phyloP scores from a whole-genome alignment of 2,113 vertebrate species.

The Phoxinus phoxinus region DNA sequence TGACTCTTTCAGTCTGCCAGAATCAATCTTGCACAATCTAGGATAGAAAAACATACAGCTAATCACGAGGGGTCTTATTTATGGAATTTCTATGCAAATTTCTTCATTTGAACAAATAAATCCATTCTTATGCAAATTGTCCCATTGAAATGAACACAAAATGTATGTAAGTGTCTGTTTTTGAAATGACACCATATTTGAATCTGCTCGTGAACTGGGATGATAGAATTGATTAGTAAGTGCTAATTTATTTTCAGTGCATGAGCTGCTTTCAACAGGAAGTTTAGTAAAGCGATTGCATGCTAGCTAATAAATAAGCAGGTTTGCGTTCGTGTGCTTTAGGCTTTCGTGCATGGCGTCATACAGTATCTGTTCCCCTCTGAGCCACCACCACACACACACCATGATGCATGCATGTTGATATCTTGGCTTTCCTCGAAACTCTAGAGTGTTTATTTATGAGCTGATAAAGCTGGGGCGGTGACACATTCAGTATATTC shows the following conservation, averaged over 20 bases:
- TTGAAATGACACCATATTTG: background rate
- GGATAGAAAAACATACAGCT: background rate
- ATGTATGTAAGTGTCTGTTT: background rate
- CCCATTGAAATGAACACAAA: background rate
- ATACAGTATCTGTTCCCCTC: background rate
- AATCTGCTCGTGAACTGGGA: background rate
- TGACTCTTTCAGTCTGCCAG: background rate
- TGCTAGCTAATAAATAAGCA: background rate
- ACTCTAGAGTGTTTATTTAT: constrained; percentile 15
- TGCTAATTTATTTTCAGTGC: background rate
- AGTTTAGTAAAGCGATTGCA: background rate
- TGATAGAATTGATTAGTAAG: background rate
- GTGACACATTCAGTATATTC: background rate
- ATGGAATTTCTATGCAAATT: background rate
- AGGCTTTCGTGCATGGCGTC: background rate
- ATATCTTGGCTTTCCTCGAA: background rate
- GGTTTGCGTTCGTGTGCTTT: background rate
- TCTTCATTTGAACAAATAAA: background rate
- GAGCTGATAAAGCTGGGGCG: background rate
- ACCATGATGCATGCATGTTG: background rate
- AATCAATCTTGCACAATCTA: background rate
- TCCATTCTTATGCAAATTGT: background rate
- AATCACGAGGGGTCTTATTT: background rate
- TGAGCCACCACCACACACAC: background rate
- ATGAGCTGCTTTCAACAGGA: background rate